A percentile compares a stretch with the other conserved stretches of the same genome.
Evolutionary conservation across 2,888 invertebrate species (phyloP).

Genomic region (Drosophila maculinotata): DNA sequence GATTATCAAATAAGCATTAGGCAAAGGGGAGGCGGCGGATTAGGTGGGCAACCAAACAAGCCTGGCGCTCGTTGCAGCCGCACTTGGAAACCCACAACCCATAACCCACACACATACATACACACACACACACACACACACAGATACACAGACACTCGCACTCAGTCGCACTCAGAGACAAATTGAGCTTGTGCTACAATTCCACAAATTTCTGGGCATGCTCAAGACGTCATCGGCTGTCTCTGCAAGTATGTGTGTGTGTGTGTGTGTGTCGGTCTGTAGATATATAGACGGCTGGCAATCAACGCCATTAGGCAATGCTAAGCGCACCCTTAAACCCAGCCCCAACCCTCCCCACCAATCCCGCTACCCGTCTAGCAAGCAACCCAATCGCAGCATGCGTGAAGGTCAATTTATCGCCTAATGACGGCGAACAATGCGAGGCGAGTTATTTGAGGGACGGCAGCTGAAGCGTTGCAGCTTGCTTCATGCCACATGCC

Average conservation of each 20-base stretch:
- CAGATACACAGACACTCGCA: background rate
- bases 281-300: constrained; percentile 53
- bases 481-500: constrained; percentile 30
- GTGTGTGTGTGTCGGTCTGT: background rate
- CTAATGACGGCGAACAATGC: constrained; percentile 75
- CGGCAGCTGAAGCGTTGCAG: constrained; percentile 13
- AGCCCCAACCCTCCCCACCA: background rate
- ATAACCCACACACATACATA: constrained; percentile 1
- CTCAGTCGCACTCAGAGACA: constrained; percentile 14
- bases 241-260: constrained; percentile 3
- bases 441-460: constrained; percentile 12
- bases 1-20: constrained; percentile 81
- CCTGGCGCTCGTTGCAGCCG: too few species aligned
- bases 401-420: constrained; percentile 79
- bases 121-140: background rate
- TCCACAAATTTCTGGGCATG: constrained; percentile 46
- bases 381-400: constrained; percentile 42
- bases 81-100: background rate
- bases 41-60: constrained; percentile 9
- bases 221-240: constrained; percentile 55
- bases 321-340: background rate
- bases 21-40: constrained; percentile 30
- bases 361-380: too few species aligned
- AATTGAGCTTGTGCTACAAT: constrained; percentile 54
- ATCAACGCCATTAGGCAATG: constrained; percentile 57